Base-by-base conservation (phyloP, 2,113 vertebrate genomes). In the Colossoma macropomum region DNA sequence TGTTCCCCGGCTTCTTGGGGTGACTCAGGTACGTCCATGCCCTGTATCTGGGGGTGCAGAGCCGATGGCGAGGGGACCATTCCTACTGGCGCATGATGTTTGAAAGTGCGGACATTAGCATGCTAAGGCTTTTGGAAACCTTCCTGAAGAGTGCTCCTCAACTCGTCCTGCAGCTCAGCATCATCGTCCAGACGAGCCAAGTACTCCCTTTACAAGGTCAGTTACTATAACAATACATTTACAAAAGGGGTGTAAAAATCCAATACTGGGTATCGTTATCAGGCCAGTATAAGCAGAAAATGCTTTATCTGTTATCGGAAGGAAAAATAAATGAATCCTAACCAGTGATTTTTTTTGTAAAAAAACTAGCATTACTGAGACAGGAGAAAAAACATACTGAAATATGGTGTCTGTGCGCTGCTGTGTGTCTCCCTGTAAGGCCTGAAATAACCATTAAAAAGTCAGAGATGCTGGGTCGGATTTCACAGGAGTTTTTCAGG, bases 91-190 rank as follows among this genome's bases (percentile, higher is more conserved):
- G 95, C 80, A 96, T 97, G 96, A 97, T 98, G 96, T 99, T 99
- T 0, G 96, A 97, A 92, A 98, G 95, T 13, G 98, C 98, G 0
- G 98, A 99, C 60, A 97, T 99, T 95, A 98, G 95, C 94, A 98
- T 99, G 97, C 93, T 99, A 88, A 94, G 97, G 13, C 95, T 99
- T 73, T 95, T 99, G 73, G 97, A 99, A 94, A 97, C 97, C 88
- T 99, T 99, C 91, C 94, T 99, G 89, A 99, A 98, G 95, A 99
- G 97, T 17, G 98, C 97, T 2, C 98, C 98, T n/a, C 98, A 99
- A 93, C 96, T 99, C 0, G 97, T 99, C 73, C 94, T 99, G 93
- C 97, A 99, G 95, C 97, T 99, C 87, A 97, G 96, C 95, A 97
- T 99, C 90, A 96, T 98, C 95, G 90, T 98, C 87, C 93, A 97